phyloP scores from a whole-genome alignment of 2,797 vertebrate species.

The Syngnathus acus region DNA sequence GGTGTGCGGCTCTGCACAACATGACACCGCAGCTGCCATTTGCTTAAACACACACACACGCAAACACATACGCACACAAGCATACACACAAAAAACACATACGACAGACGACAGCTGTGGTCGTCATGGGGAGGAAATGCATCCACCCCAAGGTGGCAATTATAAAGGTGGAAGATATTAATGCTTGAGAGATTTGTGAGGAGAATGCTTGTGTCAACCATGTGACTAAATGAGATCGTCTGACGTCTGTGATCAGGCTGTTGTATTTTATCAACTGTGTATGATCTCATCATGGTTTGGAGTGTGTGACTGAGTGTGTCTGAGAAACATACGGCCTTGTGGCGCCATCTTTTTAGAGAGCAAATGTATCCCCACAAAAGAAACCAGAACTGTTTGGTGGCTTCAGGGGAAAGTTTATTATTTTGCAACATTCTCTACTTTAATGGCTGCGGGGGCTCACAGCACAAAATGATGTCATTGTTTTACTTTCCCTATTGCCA shows the following conservation, averaged over 20 bases:
- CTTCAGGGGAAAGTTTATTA: not conserved
- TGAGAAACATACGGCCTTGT: slow-evolving; percentile 10
- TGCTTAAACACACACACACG: slow-evolving; percentile 32
- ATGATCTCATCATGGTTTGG: slow-evolving; percentile 31
- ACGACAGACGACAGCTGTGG: slow-evolving; percentile 53
- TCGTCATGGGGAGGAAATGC: slow-evolving; percentile 20
- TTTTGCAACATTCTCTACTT: not conserved
- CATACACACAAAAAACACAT: slow-evolving; percentile 30
- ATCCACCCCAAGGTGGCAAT: slow-evolving; percentile 17
- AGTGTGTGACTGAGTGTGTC: not conserved
- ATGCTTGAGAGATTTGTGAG: not conserved
- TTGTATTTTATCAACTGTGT: slow-evolving; percentile 5
- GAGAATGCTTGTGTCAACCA: not conserved
- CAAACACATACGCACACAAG: slow-evolving; percentile 17
- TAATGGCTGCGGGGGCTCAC: not conserved
- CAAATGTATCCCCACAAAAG: slow-evolving; percentile 5
- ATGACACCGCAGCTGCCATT: slow-evolving; percentile 37
- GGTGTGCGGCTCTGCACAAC: slow-evolving; percentile 29
- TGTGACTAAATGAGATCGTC: slow-evolving; percentile 4
- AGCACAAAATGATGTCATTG: not conserved
- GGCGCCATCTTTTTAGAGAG: slow-evolving; percentile 17
- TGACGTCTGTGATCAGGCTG: slow-evolving; percentile 10
- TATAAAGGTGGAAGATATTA: not conserved
- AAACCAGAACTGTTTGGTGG: not conserved
- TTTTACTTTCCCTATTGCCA: not conserved